Conservation (phyloP, 2,113 vertebrate species). For the cat (Felis catus) region F.catus_Fca126_mat1.0 CM031415.1:141754001-141754500, state of each 20-base stretch:
- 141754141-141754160: neutral
- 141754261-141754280: conserved; percentile 35
- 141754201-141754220: neutral
- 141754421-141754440: neutral
- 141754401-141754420: neutral
- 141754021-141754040: neutral
- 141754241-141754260: neutral
- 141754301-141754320: neutral
- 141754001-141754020: neutral
- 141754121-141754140: neutral
- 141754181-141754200: neutral
- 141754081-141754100: neutral
- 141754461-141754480: neutral
- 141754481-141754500: neutral
- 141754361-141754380: neutral
- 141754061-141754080: neutral
- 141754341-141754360: neutral
- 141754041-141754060: neutral
- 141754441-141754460: neutral
- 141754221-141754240: neutral
- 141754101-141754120: conserved; percentile 1
- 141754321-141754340: neutral
- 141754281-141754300: neutral
- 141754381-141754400: neutral
- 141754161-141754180: neutral